Evolutionary conservation across 2,113 vertebrate species (phyloP).

Genomic region (Chaetodon trifascialis): DNA sequence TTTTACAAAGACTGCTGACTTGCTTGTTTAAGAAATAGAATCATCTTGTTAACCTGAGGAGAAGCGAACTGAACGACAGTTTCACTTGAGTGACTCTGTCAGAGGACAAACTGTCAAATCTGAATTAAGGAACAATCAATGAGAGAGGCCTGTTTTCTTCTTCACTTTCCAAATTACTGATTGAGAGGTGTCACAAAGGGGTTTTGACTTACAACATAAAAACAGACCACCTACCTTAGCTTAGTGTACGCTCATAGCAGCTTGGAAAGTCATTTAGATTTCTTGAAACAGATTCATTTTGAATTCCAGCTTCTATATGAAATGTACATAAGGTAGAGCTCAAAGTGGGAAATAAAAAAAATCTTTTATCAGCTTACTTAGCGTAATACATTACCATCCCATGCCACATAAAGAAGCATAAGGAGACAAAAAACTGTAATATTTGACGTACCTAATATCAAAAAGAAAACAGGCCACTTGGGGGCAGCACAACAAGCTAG

Average conservation of each 20-base stretch:
- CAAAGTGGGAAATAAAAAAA: neutral
- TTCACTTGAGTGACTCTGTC: slow-evolving; percentile 47
- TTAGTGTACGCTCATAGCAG: neutral
- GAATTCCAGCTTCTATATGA: neutral
- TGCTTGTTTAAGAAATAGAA: slow-evolving; percentile 67
- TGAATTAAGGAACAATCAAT: slow-evolving; percentile 38
- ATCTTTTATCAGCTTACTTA: too few species aligned
- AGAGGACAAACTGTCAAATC: slow-evolving; percentile 50
- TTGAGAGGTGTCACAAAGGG: neutral
- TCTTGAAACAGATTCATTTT: too few species aligned
- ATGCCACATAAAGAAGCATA: neutral
- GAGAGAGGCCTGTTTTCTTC: neutral
- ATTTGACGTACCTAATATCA: neutral
- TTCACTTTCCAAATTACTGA: neutral
- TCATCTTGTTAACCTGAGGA: slow-evolving; percentile 70
- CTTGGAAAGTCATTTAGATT: neutral
- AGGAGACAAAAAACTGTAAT: too few species aligned
- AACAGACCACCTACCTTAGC: neutral
- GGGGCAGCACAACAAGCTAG: neutral
- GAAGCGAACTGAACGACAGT: slow-evolving; percentile 57
- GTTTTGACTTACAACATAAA: neutral
- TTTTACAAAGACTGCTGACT: slow-evolving; percentile 74
- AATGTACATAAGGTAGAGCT: neutral
- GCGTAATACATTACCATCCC: neutral
- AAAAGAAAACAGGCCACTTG: neutral